Base-by-base conservation (phyloP, 2,888 invertebrate genomes). In the Eupithecia pulchellata region DNA sequence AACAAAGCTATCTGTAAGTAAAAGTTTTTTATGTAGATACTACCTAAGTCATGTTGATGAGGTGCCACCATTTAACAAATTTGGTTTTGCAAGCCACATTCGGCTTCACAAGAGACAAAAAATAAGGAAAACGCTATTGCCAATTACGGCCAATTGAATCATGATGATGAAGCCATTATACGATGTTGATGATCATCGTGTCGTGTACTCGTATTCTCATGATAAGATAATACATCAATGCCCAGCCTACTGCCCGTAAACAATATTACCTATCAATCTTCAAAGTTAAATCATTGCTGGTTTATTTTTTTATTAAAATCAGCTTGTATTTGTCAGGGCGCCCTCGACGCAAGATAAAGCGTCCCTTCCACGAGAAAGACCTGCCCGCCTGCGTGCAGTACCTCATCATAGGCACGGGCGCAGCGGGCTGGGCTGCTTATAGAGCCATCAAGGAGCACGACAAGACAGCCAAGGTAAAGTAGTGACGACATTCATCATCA, bases 311-410 rank as follows among this genome's bases (percentile, higher is more conserved):
- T 47, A 4, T 4, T 52, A 25, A 61, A 25, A 34, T 34, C 0
- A 8, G 3, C 2, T 47, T 47, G 42, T n/a, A 8, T 61, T 25
- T 42, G 20, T 0, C 73, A 92, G 93, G 92, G 92, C 88, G 87
- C n/a, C 91, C 93, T 0, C 86, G 93, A 0, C 81, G 80, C 2
- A 86, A 80, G 71, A 60, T 85, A 1, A 91, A 87, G 75, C 76
- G 81, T 5, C 93, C 93, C 0, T 81, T 69, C 72, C 82, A 86
- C 74, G 84, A 80, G 13, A 72, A 75, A 2, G 93, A 94, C 67
- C 68, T 94, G 55, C 93, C 93, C 0, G 77, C 89, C 6, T 93
- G 93, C 72, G 93, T 93, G 6, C 93, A 92, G 80, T 93, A 93
- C 75, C 84, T 93, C 20, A 93, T 93, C 4, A 78, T 93, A 0